Evolutionary conservation across 2,888 invertebrate genomes (phyloP).

Genomic region (Yponomeuta evonymella): DNA sequence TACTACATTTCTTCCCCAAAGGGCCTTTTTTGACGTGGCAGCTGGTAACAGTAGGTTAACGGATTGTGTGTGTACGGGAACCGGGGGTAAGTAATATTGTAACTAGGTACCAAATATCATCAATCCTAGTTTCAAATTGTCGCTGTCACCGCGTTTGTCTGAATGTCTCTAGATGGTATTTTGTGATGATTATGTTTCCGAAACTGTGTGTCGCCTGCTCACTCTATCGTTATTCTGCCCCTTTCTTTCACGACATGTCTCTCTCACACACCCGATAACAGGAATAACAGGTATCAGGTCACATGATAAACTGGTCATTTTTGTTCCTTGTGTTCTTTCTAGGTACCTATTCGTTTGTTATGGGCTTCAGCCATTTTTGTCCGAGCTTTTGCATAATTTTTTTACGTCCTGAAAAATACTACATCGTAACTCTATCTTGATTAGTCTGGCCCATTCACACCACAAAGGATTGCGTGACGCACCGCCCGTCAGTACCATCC

Average conservation of each 20-base stretch:
- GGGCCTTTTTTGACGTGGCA: too few species aligned
- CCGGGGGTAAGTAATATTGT: too few species aligned
- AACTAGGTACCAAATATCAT: too few species aligned
- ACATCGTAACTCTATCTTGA: too few species aligned
- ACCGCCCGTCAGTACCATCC: too few species aligned
- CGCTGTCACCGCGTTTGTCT: conserved; percentile 11
- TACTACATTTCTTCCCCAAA: too few species aligned
- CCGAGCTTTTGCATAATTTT: too few species aligned
- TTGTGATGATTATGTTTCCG: conserved; percentile 8
- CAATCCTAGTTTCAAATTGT: not conserved
- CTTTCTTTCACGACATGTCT: conserved; percentile 71
- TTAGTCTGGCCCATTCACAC: too few species aligned
- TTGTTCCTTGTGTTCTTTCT: conserved; percentile 31
- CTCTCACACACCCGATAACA: conserved; percentile 66
- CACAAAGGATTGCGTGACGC: too few species aligned
- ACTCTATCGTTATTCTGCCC: conserved; percentile 62
- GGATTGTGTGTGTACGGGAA: too few species aligned
- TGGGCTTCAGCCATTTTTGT: not conserved
- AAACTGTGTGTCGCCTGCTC: conserved; percentile 61
- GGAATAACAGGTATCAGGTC: conserved; percentile 70
- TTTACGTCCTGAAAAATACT: too few species aligned
- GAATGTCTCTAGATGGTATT: conserved; percentile 8
- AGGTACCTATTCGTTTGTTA: not conserved
- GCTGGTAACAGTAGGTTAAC: too few species aligned
- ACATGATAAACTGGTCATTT: conserved; percentile 47